Conservation (phyloP, 2,113 vertebrate species). For the Ursus arctos region DNA sequence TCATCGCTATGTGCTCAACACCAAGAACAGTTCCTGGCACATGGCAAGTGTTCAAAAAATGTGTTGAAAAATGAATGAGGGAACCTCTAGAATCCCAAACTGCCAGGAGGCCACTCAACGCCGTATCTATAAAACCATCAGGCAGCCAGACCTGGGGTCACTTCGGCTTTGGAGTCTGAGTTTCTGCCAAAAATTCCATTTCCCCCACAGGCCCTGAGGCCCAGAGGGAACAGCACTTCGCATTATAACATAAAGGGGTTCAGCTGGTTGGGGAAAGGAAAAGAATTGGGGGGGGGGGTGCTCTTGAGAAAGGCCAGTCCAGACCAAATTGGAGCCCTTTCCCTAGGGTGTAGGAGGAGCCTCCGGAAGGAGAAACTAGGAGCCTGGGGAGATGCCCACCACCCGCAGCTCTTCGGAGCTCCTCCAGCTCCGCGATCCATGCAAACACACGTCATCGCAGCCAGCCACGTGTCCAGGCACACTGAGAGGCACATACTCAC, state of each 20-base stretch:
- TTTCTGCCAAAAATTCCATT: conserved; percentile 63
- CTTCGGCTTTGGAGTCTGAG: conserved; percentile 34
- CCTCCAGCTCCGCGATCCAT: neutral
- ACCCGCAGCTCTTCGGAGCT: neutral
- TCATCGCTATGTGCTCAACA: neutral
- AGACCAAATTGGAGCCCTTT: neutral
- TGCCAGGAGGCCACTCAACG: neutral
- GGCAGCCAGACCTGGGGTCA: neutral
- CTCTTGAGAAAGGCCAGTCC: neutral
- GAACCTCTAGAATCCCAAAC: conserved; percentile 51
- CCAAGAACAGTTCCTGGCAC: neutral
- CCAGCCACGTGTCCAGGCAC: neutral
- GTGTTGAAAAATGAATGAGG: conserved; percentile 57
- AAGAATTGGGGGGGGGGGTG: neutral
- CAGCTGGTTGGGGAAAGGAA: neutral
- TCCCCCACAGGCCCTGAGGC: conserved; percentile 23
- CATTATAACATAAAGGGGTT: conserved; percentile 41
- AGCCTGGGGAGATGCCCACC: neutral
- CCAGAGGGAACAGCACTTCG: conserved; percentile 7
- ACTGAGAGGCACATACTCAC: neutral
- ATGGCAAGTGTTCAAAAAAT: conserved; percentile 48
- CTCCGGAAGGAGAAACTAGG: neutral
- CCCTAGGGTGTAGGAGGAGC: neutral
- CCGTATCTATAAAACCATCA: conserved; percentile 38
- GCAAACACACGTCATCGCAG: neutral